Evolutionary conservation across 2,113 vertebrate species (phyloP).

Genomic region (Alethe castanea): DNA sequence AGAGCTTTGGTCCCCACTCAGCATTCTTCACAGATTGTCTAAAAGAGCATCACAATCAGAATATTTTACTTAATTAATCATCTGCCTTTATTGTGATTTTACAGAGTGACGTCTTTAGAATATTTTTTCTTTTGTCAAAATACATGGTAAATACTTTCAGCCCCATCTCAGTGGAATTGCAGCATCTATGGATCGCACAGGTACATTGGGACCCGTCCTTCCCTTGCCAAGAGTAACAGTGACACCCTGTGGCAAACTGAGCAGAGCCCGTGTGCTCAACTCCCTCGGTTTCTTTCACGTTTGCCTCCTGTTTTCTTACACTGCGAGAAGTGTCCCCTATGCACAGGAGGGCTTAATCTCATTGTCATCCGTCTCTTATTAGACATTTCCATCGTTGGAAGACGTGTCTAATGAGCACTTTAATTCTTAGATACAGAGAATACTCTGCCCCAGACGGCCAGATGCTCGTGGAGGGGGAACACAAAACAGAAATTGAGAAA

Average conservation of each 20-base stretch:
- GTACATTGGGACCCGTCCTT: neutral
- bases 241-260: conserved; percentile 1
- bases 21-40: fast-evolving
- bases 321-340: fast-evolving
- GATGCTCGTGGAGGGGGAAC: neutral
- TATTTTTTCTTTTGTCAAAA: neutral
- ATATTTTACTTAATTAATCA: neutral
- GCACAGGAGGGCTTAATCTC: fast-evolving
- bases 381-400: neutral
- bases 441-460: neutral
- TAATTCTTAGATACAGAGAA: neutral
- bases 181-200: neutral
- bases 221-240: neutral
- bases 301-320: neutral
- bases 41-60: neutral
- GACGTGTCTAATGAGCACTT: neutral
- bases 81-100: neutral
- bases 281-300: neutral
- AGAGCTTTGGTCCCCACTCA: neutral
- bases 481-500: neutral
- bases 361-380: neutral
- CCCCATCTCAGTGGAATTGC: neutral
- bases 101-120: neutral
- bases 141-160: neutral
- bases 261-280: too few species aligned